phyloP scores from a whole-genome alignment of 2,113 vertebrate species.

The Grammomys surdaster region DNA sequence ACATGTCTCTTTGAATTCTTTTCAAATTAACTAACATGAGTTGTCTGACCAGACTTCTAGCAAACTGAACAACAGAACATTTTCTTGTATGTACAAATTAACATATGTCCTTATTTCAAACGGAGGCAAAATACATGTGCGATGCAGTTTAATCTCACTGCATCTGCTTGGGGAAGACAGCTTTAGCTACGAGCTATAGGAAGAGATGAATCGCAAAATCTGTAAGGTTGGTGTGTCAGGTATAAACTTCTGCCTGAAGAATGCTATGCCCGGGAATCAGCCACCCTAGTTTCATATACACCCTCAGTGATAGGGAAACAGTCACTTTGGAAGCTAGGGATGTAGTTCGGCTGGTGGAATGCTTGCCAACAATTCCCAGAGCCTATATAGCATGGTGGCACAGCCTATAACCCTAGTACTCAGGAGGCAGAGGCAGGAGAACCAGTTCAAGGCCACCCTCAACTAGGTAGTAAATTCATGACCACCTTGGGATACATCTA shows the following conservation, averaged over 20 bases:
- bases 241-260: background rate
- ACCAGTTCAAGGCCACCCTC: background rate
- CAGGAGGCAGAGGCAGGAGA: background rate
- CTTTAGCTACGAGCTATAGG: background rate
- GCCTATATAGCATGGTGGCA: background rate
- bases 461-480: background rate
- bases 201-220: background rate
- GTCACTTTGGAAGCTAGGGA: background rate
- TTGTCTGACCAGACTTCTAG: background rate
- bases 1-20: background rate
- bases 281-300: background rate
- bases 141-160: background rate
- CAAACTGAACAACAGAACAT: background rate
- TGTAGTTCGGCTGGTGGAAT: background rate
- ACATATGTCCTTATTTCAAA: background rate
- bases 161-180: background rate
- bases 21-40: background rate
- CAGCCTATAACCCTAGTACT: background rate
- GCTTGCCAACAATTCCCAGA: background rate
- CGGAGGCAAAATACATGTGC: background rate
- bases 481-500: background rate
- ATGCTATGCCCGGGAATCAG: background rate
- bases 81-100: background rate
- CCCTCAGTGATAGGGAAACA: background rate
- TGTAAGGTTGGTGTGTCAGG: background rate